Base-by-base conservation (phyloP, 1,140 invertebrate genomes). In the Asobara japonica region DNA sequence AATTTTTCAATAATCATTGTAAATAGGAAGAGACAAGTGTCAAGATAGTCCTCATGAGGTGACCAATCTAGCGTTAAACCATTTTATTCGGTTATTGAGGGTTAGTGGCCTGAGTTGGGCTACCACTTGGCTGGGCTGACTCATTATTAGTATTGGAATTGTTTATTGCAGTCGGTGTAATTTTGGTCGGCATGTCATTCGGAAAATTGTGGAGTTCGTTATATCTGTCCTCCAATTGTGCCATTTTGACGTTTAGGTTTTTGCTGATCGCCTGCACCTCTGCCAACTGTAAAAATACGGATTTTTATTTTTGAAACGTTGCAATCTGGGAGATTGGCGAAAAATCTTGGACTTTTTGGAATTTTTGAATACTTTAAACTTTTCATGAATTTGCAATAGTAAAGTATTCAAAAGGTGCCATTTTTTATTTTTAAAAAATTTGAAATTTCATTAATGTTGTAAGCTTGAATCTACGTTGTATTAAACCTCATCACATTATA, bases 151-250 rank as follows among this genome's bases (percentile, higher is more conserved):
- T 68, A 60, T 41, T 51, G 25, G 20, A 27, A 11, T 48, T 22
- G 36, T 36, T 6, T 56, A 33, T 31, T 75, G 62, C 11, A 78
- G 75, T 64, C 29, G 77, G 41, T 79, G 79, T 0, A 73, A 72
- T 30, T 80, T 74, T 22, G 60, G 41, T 22, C 74, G 29, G 4
- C 56, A 82, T 69, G 33, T 74, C 51, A 51, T 71, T 76, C 7
- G 78, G 83, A 1, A 79, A 79, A 73, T 82, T 84, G 64, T 81
- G 78, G 11, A 82, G 45, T 22, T 20, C 33, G 18, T 38, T 79
- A 25, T 82, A 83, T 1, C 76, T 74, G 31, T 83, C 71, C 22
- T 85, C 80, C 38, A 86, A 66, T 60, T 80, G 75, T 7, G 80
- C 77, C 6, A 85, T 20, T 51, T 68, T 83, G n/a, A 70, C 70